A percentile compares a stretch with the other conserved stretches of the same genome.
Conservation (phyloP, 2,888 invertebrate genomes). For the Eueremaeus valkanovi region DNA sequence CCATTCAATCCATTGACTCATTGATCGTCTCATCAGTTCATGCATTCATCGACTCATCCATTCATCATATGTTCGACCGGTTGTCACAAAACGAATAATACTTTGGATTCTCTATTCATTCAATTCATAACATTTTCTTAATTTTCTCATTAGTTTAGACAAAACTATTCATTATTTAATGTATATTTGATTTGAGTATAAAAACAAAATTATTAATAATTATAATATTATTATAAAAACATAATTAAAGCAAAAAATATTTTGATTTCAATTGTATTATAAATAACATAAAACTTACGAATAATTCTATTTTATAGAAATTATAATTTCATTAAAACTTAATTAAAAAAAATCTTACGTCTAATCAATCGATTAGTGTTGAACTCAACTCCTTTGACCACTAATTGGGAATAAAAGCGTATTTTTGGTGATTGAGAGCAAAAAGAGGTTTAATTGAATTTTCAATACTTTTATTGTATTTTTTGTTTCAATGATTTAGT, state of each 20-base stretch:
- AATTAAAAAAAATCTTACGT: background rate
- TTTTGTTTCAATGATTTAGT: too few species aligned
- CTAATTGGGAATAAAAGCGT: too few species aligned
- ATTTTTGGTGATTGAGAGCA: too few species aligned
- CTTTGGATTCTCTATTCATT: background rate
- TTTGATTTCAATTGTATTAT: background rate
- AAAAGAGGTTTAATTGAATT: too few species aligned
- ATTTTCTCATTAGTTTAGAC: too few species aligned
- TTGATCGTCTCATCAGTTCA: slow-evolving; percentile 4
- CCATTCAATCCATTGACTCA: background rate
- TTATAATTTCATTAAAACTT: background rate
- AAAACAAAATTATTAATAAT: too few species aligned
- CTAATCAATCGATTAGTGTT: too few species aligned
- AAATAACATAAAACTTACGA: background rate
- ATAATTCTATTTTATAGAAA: background rate
- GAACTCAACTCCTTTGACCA: too few species aligned
- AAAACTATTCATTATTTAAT: too few species aligned
- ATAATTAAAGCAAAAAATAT: background rate
- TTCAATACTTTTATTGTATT: too few species aligned
- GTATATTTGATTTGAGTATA: too few species aligned
- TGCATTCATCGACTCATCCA: background rate
- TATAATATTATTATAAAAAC: too few species aligned
- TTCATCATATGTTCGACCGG: slow-evolving; percentile 17
- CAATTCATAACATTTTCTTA: background rate
- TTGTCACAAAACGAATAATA: background rate